Base-by-base conservation (phyloP, 1,140 invertebrate species). In the Hylaeus volcanicus region DNA sequence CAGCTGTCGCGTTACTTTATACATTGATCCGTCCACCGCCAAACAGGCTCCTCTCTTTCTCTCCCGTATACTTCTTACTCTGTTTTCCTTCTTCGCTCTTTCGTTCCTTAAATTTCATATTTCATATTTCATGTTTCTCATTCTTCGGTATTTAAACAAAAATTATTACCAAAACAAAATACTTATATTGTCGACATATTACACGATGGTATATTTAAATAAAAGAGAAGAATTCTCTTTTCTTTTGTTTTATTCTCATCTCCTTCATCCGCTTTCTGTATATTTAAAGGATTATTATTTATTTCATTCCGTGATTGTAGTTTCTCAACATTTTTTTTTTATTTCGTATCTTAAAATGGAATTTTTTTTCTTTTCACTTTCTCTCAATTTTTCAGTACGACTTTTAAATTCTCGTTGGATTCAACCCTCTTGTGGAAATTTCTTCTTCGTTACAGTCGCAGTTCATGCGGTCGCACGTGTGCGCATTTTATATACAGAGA, bases 1-100 rank as follows among this genome's bases (percentile, higher is more conserved):
- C 80, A 82, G 80, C 74, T 82, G 80, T 82, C 68, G 75, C 56
- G 80, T 82, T 61, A 78, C 45, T 72, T 82, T 82, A 79, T 79
- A 79, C 65, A 74, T 51, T 51, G 69, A 74, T 77, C 72, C 56
- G 74, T 56, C 56, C 39, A 78, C 12, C 77, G 60, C 48, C 14
- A 51, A 74, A 79, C 70, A 53, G 56, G 56, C 15, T 69, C 48
- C 51, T 51, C 53, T 55, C 60, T 43, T 9, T 56, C 45, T 48
- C 39, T 58, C n/a, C 12, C 15, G 4, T 45, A 14, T 15, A 51
- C 53, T 2, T 9, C 71, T 41, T 39, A 1, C 14, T 68, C 11
- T 15, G 15, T 26, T 3, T 11, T n/a, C 51, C 14, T 26, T 58
- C 53, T n/a, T 12, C 60, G 39, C n/a, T 60, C n/a, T 43, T 41